phyloP scores from a whole-genome alignment of 2,888 invertebrate genomes.

The Phorcus lineatus region DNA sequence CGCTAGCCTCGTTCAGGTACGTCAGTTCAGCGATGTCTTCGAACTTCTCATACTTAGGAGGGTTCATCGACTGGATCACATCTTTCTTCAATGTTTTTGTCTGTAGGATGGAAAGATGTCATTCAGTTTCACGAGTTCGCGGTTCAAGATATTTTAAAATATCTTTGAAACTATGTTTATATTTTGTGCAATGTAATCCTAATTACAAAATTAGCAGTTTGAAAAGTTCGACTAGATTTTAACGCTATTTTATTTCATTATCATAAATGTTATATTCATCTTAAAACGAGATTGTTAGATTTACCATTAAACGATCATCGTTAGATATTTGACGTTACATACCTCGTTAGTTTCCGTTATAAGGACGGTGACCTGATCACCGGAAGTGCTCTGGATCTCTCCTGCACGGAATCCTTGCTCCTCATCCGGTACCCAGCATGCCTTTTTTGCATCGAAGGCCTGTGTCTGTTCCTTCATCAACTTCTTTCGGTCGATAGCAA shows the following conservation, averaged over 20 bases:
- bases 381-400: slow-evolving; percentile 75
- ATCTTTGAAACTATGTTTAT: too few relatives aligned
- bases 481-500: slow-evolving; percentile 70
- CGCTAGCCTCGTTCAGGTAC: slow-evolving; percentile 73
- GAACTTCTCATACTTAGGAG: slow-evolving; percentile 72
- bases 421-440: slow-evolving; percentile 98
- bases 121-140: too few relatives aligned
- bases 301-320: too few relatives aligned
- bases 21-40: slow-evolving; percentile 75
- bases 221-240: too few relatives aligned
- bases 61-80: slow-evolving; percentile 72
- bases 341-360: slow-evolving; percentile 51
- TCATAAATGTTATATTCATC: too few relatives aligned
- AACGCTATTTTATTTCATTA: too few relatives aligned
- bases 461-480: slow-evolving; percentile 65
- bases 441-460: slow-evolving; percentile 85
- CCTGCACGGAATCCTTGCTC: slow-evolving; percentile 90
- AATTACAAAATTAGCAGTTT: too few relatives aligned
- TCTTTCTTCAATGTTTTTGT: slow-evolving; percentile 84
- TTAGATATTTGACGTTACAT: not conserved
- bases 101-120: slow-evolving; percentile 76
- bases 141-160: too few relatives aligned
- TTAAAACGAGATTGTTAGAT: too few relatives aligned
- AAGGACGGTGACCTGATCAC: slow-evolving; percentile 94
- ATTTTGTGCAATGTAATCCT: too few relatives aligned